A percentile compares a stretch with the other conserved stretches of the same genome.
phyloP scores from a whole-genome alignment of 1,140 invertebrate genomes.

The Parasteatoda tepidariorum region DNA sequence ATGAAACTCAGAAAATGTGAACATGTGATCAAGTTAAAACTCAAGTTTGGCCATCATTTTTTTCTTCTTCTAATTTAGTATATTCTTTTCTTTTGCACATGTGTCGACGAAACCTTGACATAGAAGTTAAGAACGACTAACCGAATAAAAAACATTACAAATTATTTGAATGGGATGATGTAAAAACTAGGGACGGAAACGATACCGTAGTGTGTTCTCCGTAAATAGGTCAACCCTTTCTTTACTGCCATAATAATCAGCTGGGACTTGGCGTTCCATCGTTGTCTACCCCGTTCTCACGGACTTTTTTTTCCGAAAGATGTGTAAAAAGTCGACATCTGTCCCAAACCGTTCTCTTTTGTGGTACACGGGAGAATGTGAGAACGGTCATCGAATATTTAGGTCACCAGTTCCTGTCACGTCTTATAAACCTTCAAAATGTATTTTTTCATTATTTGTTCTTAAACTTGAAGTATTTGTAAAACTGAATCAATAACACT shows the following conservation, averaged over 20 bases:
- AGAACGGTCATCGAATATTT: constrained; percentile 49
- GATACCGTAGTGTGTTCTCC: constrained; percentile 16
- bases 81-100: constrained; percentile 1
- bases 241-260: constrained; percentile 10
- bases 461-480: no score
- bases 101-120: constrained; percentile 52
- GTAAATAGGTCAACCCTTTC: constrained; percentile 55
- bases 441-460: no score
- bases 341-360: constrained; percentile 18
- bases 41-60: background rate
- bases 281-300: constrained; percentile 28
- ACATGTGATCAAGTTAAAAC: background rate
- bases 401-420: constrained; percentile 37
- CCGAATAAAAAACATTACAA: constrained; percentile 12
- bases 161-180: constrained; percentile 21
- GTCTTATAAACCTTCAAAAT: no score
- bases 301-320: constrained; percentile 3
- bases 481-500: no score
- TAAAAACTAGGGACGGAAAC: constrained; percentile 29
- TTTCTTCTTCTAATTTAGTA: background rate
- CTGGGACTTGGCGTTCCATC: constrained; percentile 29
- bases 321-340: constrained; percentile 23
- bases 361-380: constrained; percentile 24
- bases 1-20: background rate
- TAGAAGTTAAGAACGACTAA: constrained; percentile 19